Base-by-base conservation (phyloP, 2,888 invertebrate species). In the Leistus spinibarbis region DNA sequence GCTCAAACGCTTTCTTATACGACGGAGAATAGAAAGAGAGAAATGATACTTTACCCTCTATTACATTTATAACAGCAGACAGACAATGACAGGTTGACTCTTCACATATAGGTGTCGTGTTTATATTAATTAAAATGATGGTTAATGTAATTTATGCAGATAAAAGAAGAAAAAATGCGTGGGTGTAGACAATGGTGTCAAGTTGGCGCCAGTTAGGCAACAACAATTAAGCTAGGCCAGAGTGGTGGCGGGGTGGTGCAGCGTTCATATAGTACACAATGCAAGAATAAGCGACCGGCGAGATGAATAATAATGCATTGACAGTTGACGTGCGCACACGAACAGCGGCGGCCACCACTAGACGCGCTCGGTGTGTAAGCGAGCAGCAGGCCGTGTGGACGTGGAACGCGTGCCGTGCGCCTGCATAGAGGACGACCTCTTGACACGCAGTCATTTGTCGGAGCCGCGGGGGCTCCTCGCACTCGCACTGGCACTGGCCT, bases 381-480 rank as follows among this genome's bases (percentile, higher is more conserved):
- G 60, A 60, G 60, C 68, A 23, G 62, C 76, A 66, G 53, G 66
- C 76, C n/a, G n/a, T n/a, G 70, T 67, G 54, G 70, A 69, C 69
- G 22, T 65, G n/a, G 16, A 67, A 67, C 76, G 77, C 76, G 75
- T 76, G 77, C 73, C 78, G 69, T 53, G 60, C 10, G 40, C 40
- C 9, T 19, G 60, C 68, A 64, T 65, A 69, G 40, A 40, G 69
- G 73, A 54, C 75, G 76, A 78, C 79, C 79, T 78, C 76, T 76
- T 79, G 78, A 77, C 79, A 77, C 77, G 69, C 53, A 77, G 78
- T 78, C 79, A 79, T 79, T 79, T 79, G 78, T 79, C 78, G 74
- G 77, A 62, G 27, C 69, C 54, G 54, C 66, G 65, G 76, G 76
- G 70, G 22, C 57, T 62, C 57, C 17, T 53, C 40, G 3, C 3